Evolutionary conservation across 2,113 vertebrate genomes (phyloP).

Genomic region (Zingel zingel): DNA sequence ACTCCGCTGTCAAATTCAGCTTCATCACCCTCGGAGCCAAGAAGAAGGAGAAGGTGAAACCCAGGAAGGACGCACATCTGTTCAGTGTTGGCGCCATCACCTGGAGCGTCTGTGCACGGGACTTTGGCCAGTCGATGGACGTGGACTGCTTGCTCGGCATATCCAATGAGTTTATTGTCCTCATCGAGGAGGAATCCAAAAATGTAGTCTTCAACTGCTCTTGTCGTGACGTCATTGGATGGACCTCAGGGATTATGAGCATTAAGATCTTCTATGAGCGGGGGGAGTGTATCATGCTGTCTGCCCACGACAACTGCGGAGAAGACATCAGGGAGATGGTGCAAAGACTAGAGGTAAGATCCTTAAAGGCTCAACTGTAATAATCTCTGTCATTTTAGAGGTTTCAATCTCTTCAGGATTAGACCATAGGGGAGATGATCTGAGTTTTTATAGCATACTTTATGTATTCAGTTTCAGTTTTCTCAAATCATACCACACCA

Average conservation of each 20-base stretch:
- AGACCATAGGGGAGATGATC: neutral
- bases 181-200: constrained; percentile 95
- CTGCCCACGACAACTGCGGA: constrained; percentile 88
- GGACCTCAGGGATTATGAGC: constrained; percentile 94
- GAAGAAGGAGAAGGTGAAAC: constrained; percentile 94
- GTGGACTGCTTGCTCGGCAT: constrained; percentile 94
- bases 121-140: constrained; percentile 93
- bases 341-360: constrained; percentile 93
- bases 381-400: constrained; percentile 38
- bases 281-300: constrained; percentile 95
- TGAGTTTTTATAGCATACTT: constrained; percentile 11
- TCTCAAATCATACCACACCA: constrained; percentile 5
- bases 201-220: constrained; percentile 99
- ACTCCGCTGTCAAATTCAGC: constrained; percentile 95
- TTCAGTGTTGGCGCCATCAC: constrained; percentile 93
- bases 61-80: constrained; percentile 92
- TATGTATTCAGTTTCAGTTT: neutral
- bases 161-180: constrained; percentile 96
- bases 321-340: constrained; percentile 95
- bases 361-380: constrained; percentile 9
- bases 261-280: constrained; percentile 97
- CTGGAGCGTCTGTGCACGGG: constrained; percentile 92
- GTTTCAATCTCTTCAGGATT: constrained; percentile 35
- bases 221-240: constrained; percentile 97
- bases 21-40: constrained; percentile 97